Evolutionary conservation across 2,797 vertebrate species (phyloP).

Genomic region (Poliocrania exsul): DNA sequence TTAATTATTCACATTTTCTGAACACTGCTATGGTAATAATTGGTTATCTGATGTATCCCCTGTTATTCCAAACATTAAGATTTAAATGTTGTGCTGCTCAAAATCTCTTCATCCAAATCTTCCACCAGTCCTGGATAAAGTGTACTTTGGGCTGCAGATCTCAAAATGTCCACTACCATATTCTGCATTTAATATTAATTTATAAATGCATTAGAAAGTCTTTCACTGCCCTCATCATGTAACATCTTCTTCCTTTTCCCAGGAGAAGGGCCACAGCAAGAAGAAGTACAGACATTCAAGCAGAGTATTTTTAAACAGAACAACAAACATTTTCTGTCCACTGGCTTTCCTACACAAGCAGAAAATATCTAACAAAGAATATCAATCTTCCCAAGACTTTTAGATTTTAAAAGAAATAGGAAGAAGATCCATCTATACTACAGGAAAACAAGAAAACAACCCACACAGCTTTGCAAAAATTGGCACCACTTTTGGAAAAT

Average conservation of each 20-base stretch:
- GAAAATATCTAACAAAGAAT: background rate
- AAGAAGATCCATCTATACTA: background rate
- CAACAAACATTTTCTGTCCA: background rate
- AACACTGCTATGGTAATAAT: background rate
- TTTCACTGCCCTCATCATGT: background rate
- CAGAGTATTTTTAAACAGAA: background rate
- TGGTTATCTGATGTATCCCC: background rate
- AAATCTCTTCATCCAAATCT: background rate
- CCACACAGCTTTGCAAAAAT: background rate
- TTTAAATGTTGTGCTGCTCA: background rate
- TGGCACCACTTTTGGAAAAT: background rate
- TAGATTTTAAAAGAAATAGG: background rate
- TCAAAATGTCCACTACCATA: background rate
- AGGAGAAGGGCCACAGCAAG: background rate
- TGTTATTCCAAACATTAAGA: background rate
- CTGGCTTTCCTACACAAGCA: background rate
- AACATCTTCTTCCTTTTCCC: background rate
- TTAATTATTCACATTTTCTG: background rate
- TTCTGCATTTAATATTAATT: background rate
- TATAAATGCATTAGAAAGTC: background rate
- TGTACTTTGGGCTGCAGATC: background rate
- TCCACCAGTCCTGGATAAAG: background rate
- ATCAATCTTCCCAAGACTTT: background rate
- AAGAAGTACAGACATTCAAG: background rate
- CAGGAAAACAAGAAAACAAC: background rate